Percentiles rank a stretch among this genome's conserved stretches.
Conservation (phyloP, 1,140 invertebrate species). For the Oryctes rhinoceros region DNA sequence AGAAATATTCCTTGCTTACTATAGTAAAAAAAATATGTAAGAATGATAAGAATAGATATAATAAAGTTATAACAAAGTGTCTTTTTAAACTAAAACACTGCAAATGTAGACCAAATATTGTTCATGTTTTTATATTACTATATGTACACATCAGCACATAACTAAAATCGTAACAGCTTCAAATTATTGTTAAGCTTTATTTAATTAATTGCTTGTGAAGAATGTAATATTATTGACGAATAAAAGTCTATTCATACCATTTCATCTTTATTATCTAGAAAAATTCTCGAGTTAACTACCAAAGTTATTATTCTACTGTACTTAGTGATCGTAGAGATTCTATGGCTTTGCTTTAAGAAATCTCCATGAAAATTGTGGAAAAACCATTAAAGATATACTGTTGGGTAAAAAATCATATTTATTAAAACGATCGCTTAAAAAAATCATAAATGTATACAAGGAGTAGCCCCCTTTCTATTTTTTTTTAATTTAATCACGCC, state of each 20-base stretch:
- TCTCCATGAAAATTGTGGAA: too few relatives aligned
- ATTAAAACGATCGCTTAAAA: too few relatives aligned
- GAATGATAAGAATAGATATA: neutral
- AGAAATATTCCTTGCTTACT: constrained; percentile 3
- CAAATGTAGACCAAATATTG: constrained; percentile 24
- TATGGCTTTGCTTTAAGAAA: too few relatives aligned
- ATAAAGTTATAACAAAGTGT: constrained; percentile 4
- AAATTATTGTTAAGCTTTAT: neutral
- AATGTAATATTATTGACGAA: constrained; percentile 14
- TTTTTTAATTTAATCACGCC: too few relatives aligned
- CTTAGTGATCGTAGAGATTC: too few relatives aligned
- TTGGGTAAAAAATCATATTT: too few relatives aligned
- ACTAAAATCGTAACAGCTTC: neutral
- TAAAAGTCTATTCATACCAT: neutral
- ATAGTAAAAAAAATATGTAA: neutral
- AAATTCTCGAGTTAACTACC: neutral
- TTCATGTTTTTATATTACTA: neutral
- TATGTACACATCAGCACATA: constrained; percentile 10
- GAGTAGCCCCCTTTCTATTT: too few relatives aligned
- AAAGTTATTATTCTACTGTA: neutral
- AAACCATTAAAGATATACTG: too few relatives aligned
- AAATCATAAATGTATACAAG: too few relatives aligned
- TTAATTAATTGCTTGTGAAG: neutral
- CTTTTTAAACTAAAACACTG: constrained; percentile 22
- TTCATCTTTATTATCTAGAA: neutral